Percentiles rank a stretch among this genome's conserved stretches.
These are phyloP conservation scores for Melanotaenia duboulayi DNA, from an alignment of 2,113 vertebrate species.

Conservation along the genomic window DNA sequence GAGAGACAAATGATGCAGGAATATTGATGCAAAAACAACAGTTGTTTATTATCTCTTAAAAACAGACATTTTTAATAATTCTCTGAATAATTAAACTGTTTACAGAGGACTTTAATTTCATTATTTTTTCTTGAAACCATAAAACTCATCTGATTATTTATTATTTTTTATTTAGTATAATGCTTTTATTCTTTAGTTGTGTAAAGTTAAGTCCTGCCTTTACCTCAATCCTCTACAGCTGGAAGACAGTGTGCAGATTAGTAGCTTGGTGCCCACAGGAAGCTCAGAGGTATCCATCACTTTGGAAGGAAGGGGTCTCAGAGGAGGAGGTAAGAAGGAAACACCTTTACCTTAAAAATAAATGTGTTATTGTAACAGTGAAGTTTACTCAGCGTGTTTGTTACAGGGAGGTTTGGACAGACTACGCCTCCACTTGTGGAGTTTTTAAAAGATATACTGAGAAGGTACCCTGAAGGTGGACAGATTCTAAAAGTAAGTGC, in stretches of 20 bases:
- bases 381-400: slow-evolving; percentile 18
- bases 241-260: slow-evolving; percentile 83
- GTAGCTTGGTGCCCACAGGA: slow-evolving; percentile 81
- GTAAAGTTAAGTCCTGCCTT: slow-evolving; percentile 14
- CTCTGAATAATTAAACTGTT: slow-evolving; percentile 7
- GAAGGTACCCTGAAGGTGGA: slow-evolving; percentile 97
- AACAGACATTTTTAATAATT: slow-evolving; percentile 1
- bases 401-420: slow-evolving; percentile 95
- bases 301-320: slow-evolving; percentile 91
- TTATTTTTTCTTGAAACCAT: too few relatives aligned
- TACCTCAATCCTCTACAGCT: slow-evolving; percentile 72
- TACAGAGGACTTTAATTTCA: neutral
- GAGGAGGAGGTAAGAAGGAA: slow-evolving; percentile 90
- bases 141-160: neutral
- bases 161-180: neutral
- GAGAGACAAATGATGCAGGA: slow-evolving; percentile 6
- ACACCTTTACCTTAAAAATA: neutral
- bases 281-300: slow-evolving; percentile 85
- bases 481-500: slow-evolving; percentile 95
- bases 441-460: slow-evolving; percentile 97
- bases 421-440: slow-evolving; percentile 97
- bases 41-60: slow-evolving; percentile 13
- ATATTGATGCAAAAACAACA: slow-evolving; percentile 3
- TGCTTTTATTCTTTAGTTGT: neutral
- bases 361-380: neutral